Conservation (phyloP, 2,797 vertebrate species). For the Monodelphis domestica region DNA sequence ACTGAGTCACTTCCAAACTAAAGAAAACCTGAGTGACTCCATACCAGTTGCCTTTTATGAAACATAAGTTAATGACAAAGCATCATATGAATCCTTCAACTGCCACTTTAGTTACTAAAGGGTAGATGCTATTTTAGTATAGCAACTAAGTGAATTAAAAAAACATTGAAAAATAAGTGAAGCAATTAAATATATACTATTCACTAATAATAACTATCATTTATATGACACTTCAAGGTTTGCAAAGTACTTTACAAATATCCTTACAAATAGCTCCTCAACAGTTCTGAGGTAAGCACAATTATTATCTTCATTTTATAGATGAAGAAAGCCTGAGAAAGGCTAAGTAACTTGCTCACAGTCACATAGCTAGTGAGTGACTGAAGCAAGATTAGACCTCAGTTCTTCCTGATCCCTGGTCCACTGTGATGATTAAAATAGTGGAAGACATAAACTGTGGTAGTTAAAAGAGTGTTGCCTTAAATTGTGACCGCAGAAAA, state of each 20-base stretch:
- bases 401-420: not conserved
- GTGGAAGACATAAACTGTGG: too few relatives aligned
- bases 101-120: not conserved
- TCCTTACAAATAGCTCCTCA: too few relatives aligned
- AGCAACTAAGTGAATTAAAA: not conserved
- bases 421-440: too few relatives aligned
- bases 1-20: not conserved
- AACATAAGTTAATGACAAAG: not conserved
- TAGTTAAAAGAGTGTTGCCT: too few relatives aligned
- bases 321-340: not conserved
- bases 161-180: not conserved
- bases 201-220: not conserved
- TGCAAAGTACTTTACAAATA: not conserved
- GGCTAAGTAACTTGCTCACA: not conserved
- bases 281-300: not conserved
- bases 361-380: not conserved
- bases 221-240: not conserved
- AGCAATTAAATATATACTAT: not conserved
- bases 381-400: not conserved
- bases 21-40: slow-evolving; percentile 2
- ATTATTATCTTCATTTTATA: not conserved
- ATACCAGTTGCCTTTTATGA: not conserved
- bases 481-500: too few relatives aligned
- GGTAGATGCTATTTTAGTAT: not conserved
- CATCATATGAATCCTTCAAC: not conserved